Base-by-base conservation (phyloP, 2,797 vertebrate species). In the Tenualosa thibaudeaui region DNA sequence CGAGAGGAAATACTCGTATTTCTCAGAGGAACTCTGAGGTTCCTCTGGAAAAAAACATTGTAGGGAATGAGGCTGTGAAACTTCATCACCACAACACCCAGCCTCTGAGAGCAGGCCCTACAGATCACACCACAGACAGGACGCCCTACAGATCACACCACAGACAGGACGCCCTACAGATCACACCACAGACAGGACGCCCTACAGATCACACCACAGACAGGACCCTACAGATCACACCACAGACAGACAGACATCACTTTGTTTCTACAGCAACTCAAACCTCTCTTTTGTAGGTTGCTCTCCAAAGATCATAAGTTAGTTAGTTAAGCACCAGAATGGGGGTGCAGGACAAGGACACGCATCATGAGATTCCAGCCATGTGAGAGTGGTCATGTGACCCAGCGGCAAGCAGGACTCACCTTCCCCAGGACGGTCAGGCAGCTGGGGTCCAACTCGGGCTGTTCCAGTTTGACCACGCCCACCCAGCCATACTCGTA, bases 401-500 rank as follows among this genome's bases (percentile, higher is more conserved):
- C 65, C 60, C n/a, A 10, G 8, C 3, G 31, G 31, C 12, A 26
- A 5, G 0, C 56, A 75, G 24, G 24, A 24, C 89, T 95, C 96
- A 99, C 98, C 97, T 99, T 99, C 92, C 98, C 98, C 86, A 99
- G 93, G 56, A 99, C 98, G 0, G 97, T 99, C 88, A 99, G 97
- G 54, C 98, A 99, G 89, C 97, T 99, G 0, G 98, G 98, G 91
- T 99, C 98, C 95, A 99, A 78, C 89, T 98, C 98, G 0, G 98
- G 98, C 90, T 98, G 97, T 89, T 99, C 98, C 91, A 99, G 93
- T 91, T 99, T 99, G 91, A 99, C 98, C 92, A 99, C 98, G 26
- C 98, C 98, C 17, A 99, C 98, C 98, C 98, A 99, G 91, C 98
- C 98, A 0, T 99, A 99, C 86, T 99, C 98, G 12, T 99, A 98